Evolutionary conservation across 2,888 invertebrate species (phyloP).

Genomic region (Liodrosophila aerea): DNA sequence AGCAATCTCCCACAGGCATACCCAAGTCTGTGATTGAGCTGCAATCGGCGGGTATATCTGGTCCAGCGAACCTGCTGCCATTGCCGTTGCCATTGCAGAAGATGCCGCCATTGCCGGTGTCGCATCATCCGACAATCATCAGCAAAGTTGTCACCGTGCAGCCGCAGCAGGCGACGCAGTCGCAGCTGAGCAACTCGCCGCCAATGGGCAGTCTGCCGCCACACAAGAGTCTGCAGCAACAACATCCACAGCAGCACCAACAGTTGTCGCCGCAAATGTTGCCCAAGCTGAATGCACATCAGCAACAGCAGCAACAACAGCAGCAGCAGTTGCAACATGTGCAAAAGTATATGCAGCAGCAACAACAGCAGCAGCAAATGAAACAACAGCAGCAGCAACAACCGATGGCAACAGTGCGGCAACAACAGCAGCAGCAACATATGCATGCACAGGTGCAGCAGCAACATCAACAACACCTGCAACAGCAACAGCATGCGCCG

Average conservation of each 20-base stretch:
- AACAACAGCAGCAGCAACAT: constrained; percentile 30
- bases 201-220: constrained; percentile 59
- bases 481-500: constrained; percentile 56
- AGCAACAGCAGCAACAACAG: constrained; percentile 60
- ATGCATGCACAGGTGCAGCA: constrained; percentile 22
- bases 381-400: constrained; percentile 44
- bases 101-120: constrained; percentile 69
- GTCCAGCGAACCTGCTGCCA: constrained; percentile 18
- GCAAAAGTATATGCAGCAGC: constrained; percentile 79
- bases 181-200: constrained; percentile 57
- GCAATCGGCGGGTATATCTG: constrained; percentile 29
- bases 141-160: constrained; percentile 80
- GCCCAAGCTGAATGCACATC: constrained; percentile 71
- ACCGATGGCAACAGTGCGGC: constrained; percentile 41
- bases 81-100: constrained; percentile 74
- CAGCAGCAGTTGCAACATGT: constrained; percentile 57
- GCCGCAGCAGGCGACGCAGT: constrained; percentile 78
- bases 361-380: constrained; percentile 23
- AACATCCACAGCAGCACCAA: constrained; percentile 41
- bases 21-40: constrained; percentile 81
- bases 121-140: constrained; percentile 77
- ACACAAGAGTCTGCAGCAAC: constrained; percentile 56
- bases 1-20: constrained; percentile 36
- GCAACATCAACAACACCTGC: constrained; percentile 63
- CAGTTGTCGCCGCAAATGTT: constrained; percentile 76